Conservation (phyloP, 2,113 vertebrate genomes). For the Zapornia atra region DNA sequence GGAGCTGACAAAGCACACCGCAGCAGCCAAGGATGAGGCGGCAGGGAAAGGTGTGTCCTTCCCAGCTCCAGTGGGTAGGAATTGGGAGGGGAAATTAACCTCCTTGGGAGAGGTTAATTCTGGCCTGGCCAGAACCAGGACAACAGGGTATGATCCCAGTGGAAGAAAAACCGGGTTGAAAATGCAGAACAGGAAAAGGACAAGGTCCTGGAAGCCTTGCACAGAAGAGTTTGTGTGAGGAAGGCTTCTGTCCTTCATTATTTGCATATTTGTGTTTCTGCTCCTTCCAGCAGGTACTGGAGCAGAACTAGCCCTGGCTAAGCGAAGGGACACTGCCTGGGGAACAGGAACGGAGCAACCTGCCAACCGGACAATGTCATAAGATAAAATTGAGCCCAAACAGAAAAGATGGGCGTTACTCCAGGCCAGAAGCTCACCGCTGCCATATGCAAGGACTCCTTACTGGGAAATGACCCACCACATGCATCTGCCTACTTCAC, state of each 20-base stretch:
- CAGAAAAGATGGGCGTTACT: background rate
- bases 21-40: background rate
- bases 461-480: background rate
- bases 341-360: background rate
- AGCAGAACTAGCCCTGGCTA: slow-evolving; percentile 13
- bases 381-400: background rate
- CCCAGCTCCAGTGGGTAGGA: background rate
- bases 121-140: too few species aligned
- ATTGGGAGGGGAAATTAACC: background rate
- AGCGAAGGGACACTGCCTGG: background rate
- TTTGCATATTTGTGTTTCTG: slow-evolving; percentile 9
- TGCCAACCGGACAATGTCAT: background rate
- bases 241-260: background rate
- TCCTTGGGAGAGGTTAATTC: too few species aligned
- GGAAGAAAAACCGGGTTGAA: background rate
- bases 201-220: background rate
- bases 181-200: background rate
- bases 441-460: background rate
- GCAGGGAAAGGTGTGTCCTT: background rate
- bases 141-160: background rate
- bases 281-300: background rate
- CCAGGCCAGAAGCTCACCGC: background rate
- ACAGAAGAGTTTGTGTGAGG: background rate
- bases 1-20: background rate
- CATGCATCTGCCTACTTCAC: fast-evolving